Base-by-base conservation (phyloP, 2,113 vertebrate species). In the Morphnarchus princeps region DNA sequence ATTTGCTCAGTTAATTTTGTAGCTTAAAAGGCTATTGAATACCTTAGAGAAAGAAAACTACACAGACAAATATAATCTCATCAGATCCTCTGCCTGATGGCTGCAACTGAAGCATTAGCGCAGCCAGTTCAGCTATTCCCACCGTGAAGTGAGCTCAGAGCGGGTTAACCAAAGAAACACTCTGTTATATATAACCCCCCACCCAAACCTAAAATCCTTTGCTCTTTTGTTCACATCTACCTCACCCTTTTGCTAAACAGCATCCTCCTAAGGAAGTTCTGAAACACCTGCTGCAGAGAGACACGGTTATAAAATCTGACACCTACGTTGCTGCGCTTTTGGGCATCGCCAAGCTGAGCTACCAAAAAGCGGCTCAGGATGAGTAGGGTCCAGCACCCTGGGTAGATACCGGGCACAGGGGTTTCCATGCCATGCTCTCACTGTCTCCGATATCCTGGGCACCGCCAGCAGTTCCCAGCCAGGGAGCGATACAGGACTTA, bases 271-370 rank as follows among this genome's bases (percentile, higher is more conserved):
- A 61, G 47, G 34, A 61, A 63, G 31, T 3, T 8, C 43, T 34
- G 36, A 25, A 57, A 43, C 13, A 54, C 54, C 45, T 57, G n/a
- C 70, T 89, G 40, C 47, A 57, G 17, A 11, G 29, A 90, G 47
- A 34, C 19, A 40, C 2, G 5, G 3, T 14, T 34, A 25, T 16
- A 28, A 38, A 22, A 38, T 8, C 49, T 2, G 16, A 38, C 67
- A 28, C 18, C 36, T 55, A 25, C 5, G 0, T 12, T 22, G 26
- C 38, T 59, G 52, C 0, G 0, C 18, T 20, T 32, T 16, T 8
- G n/a, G 81, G 8, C 67, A 38, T 12, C 63, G 1, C 61, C 8
- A 49, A 8, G 19, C 14, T 26, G 19, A 89, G 69, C 26, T 0
- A 9, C 28, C 80, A 59, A 8, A 32, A 12, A 71, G 55, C 43